Percentiles rank a stretch among this genome's conserved stretches.
phyloP scores from a whole-genome alignment of 2,888 invertebrate species.

The Epiblema foenella region DNA sequence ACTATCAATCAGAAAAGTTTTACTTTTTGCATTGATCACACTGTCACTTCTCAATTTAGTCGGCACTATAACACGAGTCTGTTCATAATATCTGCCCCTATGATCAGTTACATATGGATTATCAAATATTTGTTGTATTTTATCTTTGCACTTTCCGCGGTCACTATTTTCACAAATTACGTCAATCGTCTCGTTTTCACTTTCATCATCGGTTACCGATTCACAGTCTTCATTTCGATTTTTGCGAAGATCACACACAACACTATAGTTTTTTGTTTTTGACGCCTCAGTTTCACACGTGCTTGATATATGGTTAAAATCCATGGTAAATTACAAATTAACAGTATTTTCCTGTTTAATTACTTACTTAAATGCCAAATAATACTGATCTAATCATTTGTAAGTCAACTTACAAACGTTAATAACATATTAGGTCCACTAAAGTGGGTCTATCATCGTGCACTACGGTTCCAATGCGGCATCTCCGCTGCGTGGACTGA shows the following conservation, averaged over 20 bases:
- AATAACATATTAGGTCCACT: conserved; percentile 3
- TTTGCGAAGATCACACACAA: conserved; percentile 48
- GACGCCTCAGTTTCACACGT: conserved; percentile 71
- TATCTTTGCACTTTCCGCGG: conserved; percentile 53
- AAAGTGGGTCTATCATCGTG: conserved; percentile 12
- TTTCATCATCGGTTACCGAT: conserved; percentile 71
- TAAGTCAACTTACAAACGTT: neutral
- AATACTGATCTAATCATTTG: neutral
- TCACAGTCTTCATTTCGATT: conserved; percentile 60
- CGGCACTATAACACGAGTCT: conserved; percentile 59
- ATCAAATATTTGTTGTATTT: conserved; percentile 52
- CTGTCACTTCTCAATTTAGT: conserved; percentile 49
- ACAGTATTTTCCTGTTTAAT: neutral
- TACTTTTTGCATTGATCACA: conserved; percentile 58
- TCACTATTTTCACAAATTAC: conserved; percentile 79
- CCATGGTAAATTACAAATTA: conserved; percentile 56
- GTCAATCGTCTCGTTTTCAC: conserved; percentile 81
- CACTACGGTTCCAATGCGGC: conserved; percentile 54
- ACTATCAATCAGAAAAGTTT: conserved; percentile 84
- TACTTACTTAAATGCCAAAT: neutral
- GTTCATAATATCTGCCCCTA: conserved; percentile 63
- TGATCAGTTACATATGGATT: conserved; percentile 58
- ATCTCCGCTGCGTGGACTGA: conserved; percentile 62
- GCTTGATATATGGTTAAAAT: conserved; percentile 74
- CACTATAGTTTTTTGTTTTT: conserved; percentile 52